Evolutionary conservation across 2,113 vertebrate genomes (phyloP).

Genomic region (Thoracochromis brauschi): DNA sequence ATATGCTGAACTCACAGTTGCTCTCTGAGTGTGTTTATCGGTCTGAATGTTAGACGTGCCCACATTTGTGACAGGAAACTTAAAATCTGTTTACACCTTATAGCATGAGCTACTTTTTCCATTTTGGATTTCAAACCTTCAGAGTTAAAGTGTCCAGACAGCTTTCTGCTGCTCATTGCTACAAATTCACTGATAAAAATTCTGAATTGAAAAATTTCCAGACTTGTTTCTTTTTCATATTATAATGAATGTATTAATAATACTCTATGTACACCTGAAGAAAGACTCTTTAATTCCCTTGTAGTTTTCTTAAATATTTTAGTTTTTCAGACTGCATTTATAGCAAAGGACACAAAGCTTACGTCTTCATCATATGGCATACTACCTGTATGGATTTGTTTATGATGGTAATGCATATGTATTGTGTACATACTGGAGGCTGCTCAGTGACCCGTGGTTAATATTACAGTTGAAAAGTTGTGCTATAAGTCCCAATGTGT

Average conservation of each 20-base stretch:
- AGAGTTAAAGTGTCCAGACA: neutral
- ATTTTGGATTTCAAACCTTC: neutral
- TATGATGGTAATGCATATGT: neutral
- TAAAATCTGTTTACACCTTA: neutral
- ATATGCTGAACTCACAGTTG: too few species aligned
- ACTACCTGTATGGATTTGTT: neutral
- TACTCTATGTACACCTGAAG: too few species aligned
- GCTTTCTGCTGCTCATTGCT: neutral
- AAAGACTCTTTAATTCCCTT: neutral
- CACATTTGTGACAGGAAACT: neutral
- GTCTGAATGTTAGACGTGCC: neutral
- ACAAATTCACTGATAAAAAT: neutral
- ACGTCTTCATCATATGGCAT: neutral
- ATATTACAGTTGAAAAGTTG: neutral
- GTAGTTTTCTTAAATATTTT: conserved; percentile 5
- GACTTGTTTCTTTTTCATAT: conserved; percentile 24
- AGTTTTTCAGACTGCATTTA: neutral
- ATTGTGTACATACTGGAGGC: neutral
- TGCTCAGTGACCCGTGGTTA: neutral
- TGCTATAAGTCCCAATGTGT: neutral
- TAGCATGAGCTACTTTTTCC: neutral
- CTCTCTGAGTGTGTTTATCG: too few species aligned
- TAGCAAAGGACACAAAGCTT: neutral
- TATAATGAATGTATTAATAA: neutral
- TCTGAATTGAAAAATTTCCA: neutral